Percentiles rank a stretch among this genome's conserved stretches.
Evolutionary conservation across 1,140 invertebrate species (phyloP).

Genomic region (Aphelinus certus): DNA sequence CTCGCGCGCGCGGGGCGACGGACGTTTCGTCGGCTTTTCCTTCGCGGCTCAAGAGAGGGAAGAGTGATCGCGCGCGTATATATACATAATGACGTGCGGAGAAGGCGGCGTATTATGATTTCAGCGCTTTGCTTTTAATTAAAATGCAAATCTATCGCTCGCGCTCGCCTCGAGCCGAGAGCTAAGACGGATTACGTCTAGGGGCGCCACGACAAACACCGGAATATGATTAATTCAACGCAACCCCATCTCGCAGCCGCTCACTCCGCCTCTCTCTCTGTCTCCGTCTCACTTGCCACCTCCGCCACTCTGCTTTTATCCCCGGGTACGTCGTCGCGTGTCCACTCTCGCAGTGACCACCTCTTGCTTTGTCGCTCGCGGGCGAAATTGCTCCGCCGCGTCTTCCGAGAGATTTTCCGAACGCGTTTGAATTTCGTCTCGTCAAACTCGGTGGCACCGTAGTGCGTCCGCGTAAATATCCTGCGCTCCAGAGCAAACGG

Average conservation of each 20-base stretch:
- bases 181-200: slow-evolving; percentile 67
- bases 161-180: slow-evolving; percentile 50
- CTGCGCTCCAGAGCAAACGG: too few relatives aligned
- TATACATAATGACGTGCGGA: slow-evolving; percentile 49
- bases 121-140: slow-evolving; percentile 72
- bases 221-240: slow-evolving; percentile 66
- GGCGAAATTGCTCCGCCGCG: too few relatives aligned
- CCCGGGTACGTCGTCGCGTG: too few relatives aligned
- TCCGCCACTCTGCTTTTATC: too few relatives aligned
- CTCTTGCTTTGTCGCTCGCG: too few relatives aligned
- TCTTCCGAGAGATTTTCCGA: too few relatives aligned
- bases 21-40: slow-evolving; percentile 23
- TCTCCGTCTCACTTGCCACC: slow-evolving; percentile 1
- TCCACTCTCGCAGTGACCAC: too few relatives aligned
- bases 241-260: slow-evolving; percentile 53
- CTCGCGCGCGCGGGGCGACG: background rate
- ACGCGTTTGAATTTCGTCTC: too few relatives aligned
- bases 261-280: slow-evolving; percentile 19
- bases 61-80: slow-evolving; percentile 33
- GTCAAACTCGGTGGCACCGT: too few relatives aligned
- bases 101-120: slow-evolving; percentile 70
- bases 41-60: background rate
- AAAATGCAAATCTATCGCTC: slow-evolving; percentile 72
- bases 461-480: too few relatives aligned
- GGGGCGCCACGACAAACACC: slow-evolving; percentile 64